phyloP scores from a whole-genome alignment of 1,140 invertebrate genomes.

The Tigriopus japonicus region DNA sequence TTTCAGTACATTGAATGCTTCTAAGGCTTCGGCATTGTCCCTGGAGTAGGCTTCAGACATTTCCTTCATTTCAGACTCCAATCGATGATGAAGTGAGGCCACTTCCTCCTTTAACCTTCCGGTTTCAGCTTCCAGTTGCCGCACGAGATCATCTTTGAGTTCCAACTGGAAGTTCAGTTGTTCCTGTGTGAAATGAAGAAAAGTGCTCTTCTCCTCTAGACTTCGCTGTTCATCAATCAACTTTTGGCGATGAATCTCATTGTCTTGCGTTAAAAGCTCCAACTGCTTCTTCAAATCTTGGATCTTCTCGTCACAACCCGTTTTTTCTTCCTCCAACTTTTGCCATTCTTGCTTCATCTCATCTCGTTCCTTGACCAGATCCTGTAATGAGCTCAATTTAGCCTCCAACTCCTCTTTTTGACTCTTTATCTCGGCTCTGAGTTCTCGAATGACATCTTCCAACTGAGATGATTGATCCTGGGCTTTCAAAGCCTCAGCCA shows the following conservation, averaged over 20 bases:
- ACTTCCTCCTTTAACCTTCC: background rate
- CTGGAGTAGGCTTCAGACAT: too few species aligned
- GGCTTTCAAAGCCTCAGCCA: too few species aligned
- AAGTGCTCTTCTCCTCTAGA: background rate
- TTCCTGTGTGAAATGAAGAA: background rate
- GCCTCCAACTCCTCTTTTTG: background rate
- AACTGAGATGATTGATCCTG: too few species aligned
- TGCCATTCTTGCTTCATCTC: background rate
- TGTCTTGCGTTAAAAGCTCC: background rate
- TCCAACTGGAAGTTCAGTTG: background rate
- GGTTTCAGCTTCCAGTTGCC: background rate
- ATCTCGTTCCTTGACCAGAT: background rate
- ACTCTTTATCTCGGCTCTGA: background rate
- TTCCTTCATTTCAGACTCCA: too few species aligned
- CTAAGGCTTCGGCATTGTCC: background rate
- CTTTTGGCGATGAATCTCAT: background rate
- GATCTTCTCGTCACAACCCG: background rate
- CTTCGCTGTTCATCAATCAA: background rate
- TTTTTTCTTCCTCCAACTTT: background rate
- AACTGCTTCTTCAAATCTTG: background rate
- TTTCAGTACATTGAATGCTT: background rate
- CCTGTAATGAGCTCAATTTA: background rate
- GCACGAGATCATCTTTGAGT: background rate
- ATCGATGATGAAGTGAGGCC: too few species aligned
- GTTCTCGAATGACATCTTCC: background rate